A percentile compares a stretch with the other conserved stretches of the same genome.
These are phyloP conservation scores for Macrosteles quadrilineatus DNA, from an alignment of 1,140 invertebrate species.

Conservation along the genomic window DNA sequence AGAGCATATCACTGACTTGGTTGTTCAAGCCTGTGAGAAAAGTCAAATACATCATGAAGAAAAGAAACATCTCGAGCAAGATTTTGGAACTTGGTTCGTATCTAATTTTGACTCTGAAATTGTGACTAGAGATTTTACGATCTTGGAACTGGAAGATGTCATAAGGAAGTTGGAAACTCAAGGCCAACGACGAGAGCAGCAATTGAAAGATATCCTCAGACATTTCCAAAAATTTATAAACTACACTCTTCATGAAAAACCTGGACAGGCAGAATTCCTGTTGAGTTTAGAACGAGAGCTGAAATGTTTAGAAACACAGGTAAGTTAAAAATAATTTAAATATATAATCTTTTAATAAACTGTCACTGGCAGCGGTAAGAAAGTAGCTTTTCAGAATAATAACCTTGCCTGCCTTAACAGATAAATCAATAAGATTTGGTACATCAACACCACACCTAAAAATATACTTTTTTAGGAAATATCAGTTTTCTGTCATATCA, in stretches of 20 bases:
- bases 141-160: background rate
- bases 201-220: constrained; percentile 1
- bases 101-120: constrained; percentile 17
- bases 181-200: background rate
- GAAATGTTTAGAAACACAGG: background rate
- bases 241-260: constrained; percentile 21
- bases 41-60: background rate
- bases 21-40: background rate
- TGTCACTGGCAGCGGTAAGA: too few species aligned
- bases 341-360: too few species aligned
- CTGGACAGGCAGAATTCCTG: constrained; percentile 25
- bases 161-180: background rate
- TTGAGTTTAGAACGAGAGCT: constrained; percentile 15
- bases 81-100: constrained; percentile 13
- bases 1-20: constrained; percentile 18
- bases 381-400: too few species aligned
- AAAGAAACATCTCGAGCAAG: constrained; percentile 18
- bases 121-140: background rate
- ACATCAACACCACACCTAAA: too few species aligned
- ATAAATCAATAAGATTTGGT: too few species aligned
- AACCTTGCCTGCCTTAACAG: too few species aligned
- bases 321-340: background rate
- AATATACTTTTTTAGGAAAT: too few species aligned
- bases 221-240: constrained; percentile 32
- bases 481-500: too few species aligned